Conservation (phyloP, 2,113 vertebrate species). For the Ranitomeya imitator region DNA sequence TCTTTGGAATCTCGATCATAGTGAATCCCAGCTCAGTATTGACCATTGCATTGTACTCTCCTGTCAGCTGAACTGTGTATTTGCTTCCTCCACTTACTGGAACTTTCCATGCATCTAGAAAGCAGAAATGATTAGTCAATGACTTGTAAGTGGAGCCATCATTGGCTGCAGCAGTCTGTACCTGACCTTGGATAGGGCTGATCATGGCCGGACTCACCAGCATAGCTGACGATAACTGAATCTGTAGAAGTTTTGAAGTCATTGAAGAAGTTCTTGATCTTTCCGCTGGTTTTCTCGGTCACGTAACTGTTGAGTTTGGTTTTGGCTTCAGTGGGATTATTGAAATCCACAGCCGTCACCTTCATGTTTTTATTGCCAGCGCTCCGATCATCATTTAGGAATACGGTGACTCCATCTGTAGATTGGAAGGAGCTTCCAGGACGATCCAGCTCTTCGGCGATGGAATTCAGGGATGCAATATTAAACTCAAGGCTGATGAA, state of each 20-base stretch:
- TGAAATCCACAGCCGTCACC: not conserved
- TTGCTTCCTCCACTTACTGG: not conserved
- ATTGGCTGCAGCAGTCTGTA: not conserved
- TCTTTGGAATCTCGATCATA: not conserved
- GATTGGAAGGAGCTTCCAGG: not conserved
- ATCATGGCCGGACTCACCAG: not conserved
- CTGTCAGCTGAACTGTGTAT: not conserved
- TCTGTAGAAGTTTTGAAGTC: not conserved
- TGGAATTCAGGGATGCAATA: not conserved
- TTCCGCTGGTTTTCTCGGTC: not conserved
- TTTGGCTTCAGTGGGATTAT: not conserved
- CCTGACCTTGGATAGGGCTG: not conserved
- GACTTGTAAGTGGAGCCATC: not conserved
- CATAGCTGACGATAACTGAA: not conserved
- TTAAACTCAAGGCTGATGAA: not conserved
- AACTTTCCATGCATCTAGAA: not conserved
- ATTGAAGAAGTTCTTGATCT: not conserved
- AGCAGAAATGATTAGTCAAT: not conserved
- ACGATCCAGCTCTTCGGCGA: not conserved
- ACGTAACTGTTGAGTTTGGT: not conserved
- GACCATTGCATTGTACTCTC: not conserved
- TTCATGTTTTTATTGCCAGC: not conserved
- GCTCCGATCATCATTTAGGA: not conserved
- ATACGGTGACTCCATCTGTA: not conserved
- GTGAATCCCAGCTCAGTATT: not conserved